These are phyloP conservation scores for Catotricha subobsoleta DNA, from an alignment of 2,888 invertebrate species.

Conservation along the genomic window DNA sequence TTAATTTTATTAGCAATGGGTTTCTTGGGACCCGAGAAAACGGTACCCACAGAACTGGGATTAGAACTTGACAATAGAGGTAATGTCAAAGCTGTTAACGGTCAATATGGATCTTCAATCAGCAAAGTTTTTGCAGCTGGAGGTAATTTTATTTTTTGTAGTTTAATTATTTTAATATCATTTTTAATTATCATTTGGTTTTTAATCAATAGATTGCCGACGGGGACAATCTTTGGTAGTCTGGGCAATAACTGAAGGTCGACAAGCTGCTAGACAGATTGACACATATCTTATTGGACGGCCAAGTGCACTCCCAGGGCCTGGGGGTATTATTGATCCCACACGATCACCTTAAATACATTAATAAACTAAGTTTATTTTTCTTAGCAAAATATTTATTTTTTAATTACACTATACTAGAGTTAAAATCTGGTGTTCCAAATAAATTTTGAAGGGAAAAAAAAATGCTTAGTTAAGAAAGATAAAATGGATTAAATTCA, in stretches of 20 bases:
- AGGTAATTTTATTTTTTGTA: constrained; percentile 37
- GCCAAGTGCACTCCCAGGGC: constrained; percentile 68
- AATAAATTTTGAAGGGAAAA: too few species aligned
- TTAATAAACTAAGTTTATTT: too few species aligned
- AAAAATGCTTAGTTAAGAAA: too few species aligned
- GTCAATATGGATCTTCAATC: constrained; percentile 61
- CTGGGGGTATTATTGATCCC: constrained; percentile 63
- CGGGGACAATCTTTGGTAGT: constrained; percentile 98
- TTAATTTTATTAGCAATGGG: constrained; percentile 96
- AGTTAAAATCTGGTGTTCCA: too few species aligned
- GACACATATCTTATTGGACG: constrained; percentile 64
- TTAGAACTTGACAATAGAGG: constrained; percentile 78
- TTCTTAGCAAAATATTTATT: too few species aligned
- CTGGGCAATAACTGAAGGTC: constrained; percentile 95
- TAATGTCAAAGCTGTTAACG: constrained; percentile 67
- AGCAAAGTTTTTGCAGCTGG: constrained; percentile 88
- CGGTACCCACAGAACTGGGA: constrained; percentile 62
- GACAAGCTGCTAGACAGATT: constrained; percentile 91
- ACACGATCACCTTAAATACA: not conserved
- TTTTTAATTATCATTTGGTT: constrained; percentile 12
- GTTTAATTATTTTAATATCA: not conserved
- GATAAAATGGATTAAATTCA: too few species aligned
- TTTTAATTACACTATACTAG: too few species aligned
- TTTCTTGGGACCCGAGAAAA: constrained; percentile 88
- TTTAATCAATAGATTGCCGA: constrained; percentile 60